Evolutionary conservation across 2,113 vertebrate species (phyloP), one percentile per base, ranked within the genome.

Genomic region (Podocnemis expansa): DNA sequence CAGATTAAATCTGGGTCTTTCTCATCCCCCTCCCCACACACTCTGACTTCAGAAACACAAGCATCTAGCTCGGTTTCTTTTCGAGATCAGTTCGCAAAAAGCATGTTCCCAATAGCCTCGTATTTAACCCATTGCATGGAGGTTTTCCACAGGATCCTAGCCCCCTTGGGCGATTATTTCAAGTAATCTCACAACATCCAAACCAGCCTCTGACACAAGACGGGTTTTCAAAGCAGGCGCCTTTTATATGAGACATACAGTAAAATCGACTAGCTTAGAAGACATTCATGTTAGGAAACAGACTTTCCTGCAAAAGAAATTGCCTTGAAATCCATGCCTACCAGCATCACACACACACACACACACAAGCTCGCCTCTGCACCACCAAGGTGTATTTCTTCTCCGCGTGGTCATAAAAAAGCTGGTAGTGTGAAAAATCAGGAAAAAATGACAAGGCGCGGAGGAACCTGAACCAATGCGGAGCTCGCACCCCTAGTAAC

Each of bases 401-500:
- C 38, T 41, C 73, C 29, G 12, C 24, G 43, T 22, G 41, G 6
- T 45, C 43, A 76, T 16, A 11, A 45, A 43, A 27, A 43, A 76
- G 73, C 25, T 29, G 73, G 6, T 10, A 12, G 6, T 29, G 43
- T 43, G 25, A 45, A 76, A 76, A 25, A 13, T 13, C 3, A 27
- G 73, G 73, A 25, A 47, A 25, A 45, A 76, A 45, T 24, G 73
- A 25, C 3, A 45, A 45, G 51, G 17, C 17, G 87, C 70, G 41
- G 83, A 41, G 89, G 93, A 95, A 93, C 91, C 92, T 25, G 91
- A 45, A 27, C 14, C 27, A 41, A 12, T 11, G 24, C 7, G 13
- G 73, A 95, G 81, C 95, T 94, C 81, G 1, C 83, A 41, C 82
- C 79, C 75, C 85, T 92, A 82, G 90, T 93, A 90, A 96, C 84